Evolutionary conservation across 2,113 vertebrate species (phyloP).

Genomic region (Strigops habroptila): DNA sequence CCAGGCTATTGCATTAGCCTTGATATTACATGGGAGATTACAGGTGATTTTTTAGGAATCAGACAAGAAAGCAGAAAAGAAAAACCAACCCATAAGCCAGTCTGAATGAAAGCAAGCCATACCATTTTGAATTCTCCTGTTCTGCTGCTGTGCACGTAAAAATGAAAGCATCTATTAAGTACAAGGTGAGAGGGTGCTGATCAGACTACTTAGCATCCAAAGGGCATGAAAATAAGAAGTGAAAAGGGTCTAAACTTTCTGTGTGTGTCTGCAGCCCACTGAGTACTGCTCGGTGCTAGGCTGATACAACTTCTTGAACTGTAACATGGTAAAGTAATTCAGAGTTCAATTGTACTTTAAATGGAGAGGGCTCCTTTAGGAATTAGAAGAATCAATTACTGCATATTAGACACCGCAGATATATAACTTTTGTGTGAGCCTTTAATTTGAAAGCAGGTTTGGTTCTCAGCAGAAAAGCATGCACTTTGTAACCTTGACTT

Average conservation of each 20-base stretch:
- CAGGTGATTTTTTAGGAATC: slow-evolving; percentile 6
- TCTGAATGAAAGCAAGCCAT: neutral
- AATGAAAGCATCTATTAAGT: neutral
- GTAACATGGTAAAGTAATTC: slow-evolving; percentile 26
- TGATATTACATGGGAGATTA: slow-evolving; percentile 29
- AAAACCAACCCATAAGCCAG: neutral
- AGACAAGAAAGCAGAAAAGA: slow-evolving; percentile 30
- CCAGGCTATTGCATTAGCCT: slow-evolving; percentile 8
- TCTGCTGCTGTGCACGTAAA: neutral
- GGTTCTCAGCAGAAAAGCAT: slow-evolving; percentile 8
- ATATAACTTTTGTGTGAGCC: slow-evolving; percentile 34
- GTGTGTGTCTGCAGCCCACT: neutral
- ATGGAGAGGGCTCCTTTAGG: slow-evolving; percentile 21
- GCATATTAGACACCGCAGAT: neutral
- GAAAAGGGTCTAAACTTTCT: neutral
- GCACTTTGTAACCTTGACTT: neutral
- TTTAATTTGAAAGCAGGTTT: slow-evolving; percentile 57
- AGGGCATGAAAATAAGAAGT: neutral
- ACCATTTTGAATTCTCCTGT: neutral
- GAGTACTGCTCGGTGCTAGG: neutral
- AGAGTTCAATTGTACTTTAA: slow-evolving; percentile 49
- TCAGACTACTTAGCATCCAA: neutral
- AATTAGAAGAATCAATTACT: slow-evolving; percentile 49
- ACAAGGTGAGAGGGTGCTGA: neutral
- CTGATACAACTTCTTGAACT: slow-evolving; percentile 21